Conservation (phyloP, 2,113 vertebrate genomes). For the Anoplopoma fimbria region DNA sequence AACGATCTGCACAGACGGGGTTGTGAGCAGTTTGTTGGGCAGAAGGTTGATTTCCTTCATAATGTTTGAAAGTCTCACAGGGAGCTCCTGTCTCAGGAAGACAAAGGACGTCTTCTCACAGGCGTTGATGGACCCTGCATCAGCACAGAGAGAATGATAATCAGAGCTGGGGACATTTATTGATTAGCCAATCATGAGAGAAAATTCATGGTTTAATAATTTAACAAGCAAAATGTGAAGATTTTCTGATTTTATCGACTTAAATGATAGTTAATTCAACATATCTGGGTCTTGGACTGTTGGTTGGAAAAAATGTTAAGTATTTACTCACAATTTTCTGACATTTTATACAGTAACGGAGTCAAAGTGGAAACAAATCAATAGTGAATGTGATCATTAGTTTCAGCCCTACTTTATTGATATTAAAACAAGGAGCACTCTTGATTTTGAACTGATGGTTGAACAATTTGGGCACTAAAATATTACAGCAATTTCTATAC, state of each 20-base stretch:
- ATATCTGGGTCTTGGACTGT: background rate
- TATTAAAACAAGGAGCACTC: background rate
- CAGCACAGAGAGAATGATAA: background rate
- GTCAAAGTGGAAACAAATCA: background rate
- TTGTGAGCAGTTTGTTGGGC: slow-evolving; percentile 89
- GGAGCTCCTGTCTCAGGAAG: slow-evolving; percentile 94
- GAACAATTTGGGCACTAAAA: background rate
- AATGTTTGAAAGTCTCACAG: slow-evolving; percentile 94
- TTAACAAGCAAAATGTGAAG: too few species aligned
- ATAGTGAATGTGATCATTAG: background rate
- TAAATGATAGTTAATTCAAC: background rate
- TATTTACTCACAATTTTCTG: background rate
- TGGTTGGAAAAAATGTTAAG: too few species aligned
- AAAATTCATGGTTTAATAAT: background rate
- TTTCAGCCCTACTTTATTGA: background rate
- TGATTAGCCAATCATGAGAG: too few species aligned
- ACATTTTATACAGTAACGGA: background rate
- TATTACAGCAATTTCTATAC: background rate
- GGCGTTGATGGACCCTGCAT: slow-evolving; percentile 92
- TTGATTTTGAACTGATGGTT: background rate
- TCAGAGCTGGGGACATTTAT: background rate
- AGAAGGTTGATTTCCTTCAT: slow-evolving; percentile 98
- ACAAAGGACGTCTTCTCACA: slow-evolving; percentile 96
- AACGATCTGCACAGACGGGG: slow-evolving; percentile 92
- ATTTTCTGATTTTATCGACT: background rate